Evolutionary conservation across 2,113 vertebrate genomes (phyloP).

Genomic region (Balaeniceps rex): DNA sequence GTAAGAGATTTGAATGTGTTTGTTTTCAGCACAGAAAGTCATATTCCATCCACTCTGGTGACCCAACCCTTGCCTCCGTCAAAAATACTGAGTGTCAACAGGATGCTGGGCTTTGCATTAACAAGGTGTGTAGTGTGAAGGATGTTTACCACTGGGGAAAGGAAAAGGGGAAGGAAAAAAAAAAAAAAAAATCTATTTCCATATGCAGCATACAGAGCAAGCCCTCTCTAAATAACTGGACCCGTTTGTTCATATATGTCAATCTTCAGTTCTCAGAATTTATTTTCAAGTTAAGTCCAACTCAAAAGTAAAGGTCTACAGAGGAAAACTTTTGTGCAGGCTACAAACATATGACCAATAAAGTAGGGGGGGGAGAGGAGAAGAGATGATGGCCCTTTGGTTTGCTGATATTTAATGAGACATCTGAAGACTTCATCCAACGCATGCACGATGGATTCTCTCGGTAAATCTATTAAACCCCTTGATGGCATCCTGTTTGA

Average conservation of each 20-base stretch:
- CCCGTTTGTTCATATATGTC: background rate
- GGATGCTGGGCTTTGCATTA: background rate
- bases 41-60: background rate
- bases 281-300: background rate
- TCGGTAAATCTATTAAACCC: background rate
- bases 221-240: background rate
- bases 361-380: background rate
- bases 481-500: background rate
- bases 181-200: background rate
- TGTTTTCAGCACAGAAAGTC: background rate
- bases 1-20: background rate
- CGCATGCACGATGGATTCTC: background rate
- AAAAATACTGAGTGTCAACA: background rate
- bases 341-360: background rate
- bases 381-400: background rate
- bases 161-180: background rate
- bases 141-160: background rate
- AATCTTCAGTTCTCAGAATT: background rate
- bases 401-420: background rate
- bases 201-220: background rate
- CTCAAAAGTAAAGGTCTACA: background rate
- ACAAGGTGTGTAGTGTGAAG: background rate
- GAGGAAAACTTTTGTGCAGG: background rate
- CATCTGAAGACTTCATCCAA: background rate
- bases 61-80: background rate